Percentiles rank a stretch among this genome's conserved stretches.
Evolutionary conservation across 2,113 vertebrate genomes (phyloP).

Genomic region (Hassar affinis): DNA sequence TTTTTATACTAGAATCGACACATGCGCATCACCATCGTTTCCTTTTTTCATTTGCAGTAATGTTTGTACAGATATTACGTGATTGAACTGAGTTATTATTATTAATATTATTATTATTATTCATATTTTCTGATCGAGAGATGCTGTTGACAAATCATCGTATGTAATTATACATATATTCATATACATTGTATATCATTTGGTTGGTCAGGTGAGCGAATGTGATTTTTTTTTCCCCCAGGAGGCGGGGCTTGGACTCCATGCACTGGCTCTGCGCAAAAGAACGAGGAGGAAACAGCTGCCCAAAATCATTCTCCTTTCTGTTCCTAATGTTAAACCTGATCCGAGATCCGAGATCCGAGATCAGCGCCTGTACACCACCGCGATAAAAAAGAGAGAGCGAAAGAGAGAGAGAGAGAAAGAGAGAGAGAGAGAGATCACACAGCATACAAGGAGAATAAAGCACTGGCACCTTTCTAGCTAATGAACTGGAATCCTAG

Average conservation of each 20-base stretch:
- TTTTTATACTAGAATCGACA: constrained; percentile 67
- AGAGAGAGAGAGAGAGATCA: not conserved
- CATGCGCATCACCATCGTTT: constrained; percentile 71
- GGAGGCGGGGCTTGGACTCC: not conserved
- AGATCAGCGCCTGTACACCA: constrained; percentile 64
- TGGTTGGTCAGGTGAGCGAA: constrained; percentile 57
- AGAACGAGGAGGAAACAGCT: constrained; percentile 58
- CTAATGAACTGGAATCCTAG: constrained; percentile 40
- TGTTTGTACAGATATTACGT: constrained; percentile 66
- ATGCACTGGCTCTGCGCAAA: constrained; percentile 41
- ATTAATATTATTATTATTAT: constrained; percentile 60
- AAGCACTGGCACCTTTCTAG: constrained; percentile 46
- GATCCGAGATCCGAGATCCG: constrained; percentile 52
- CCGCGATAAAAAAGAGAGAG: constrained; percentile 52
- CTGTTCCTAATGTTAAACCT: constrained; percentile 47
- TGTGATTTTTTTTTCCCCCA: not conserved
- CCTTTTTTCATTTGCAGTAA: constrained; percentile 48
- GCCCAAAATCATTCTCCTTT: constrained; percentile 46
- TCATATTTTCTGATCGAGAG: constrained; percentile 59
- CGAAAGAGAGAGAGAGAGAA: not conserved
- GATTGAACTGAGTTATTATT: constrained; percentile 55
- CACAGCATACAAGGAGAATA: constrained; percentile 42
- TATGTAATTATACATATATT: constrained; percentile 64
- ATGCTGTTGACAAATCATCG: constrained; percentile 65
- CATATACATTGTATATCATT: constrained; percentile 65